A percentile compares a stretch with the other conserved stretches of the same genome.
These are phyloP conservation scores for Oxycera nigricornis DNA, from an alignment of 2,888 invertebrate genomes.

Conservation along the genomic window DNA sequence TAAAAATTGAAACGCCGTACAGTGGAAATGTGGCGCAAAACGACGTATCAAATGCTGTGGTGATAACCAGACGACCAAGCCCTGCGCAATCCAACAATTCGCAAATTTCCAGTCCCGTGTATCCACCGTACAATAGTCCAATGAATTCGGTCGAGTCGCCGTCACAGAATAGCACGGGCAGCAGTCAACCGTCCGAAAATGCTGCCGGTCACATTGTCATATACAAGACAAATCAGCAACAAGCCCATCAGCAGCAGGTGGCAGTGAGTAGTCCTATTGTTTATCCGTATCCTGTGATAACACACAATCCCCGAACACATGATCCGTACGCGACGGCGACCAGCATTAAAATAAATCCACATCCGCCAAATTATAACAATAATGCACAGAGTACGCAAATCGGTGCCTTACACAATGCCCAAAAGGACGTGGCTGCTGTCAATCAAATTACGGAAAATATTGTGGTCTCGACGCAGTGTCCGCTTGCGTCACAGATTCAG, in stretches of 20 bases:
- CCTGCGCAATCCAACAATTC: conserved; percentile 74
- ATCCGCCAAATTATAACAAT: conserved; percentile 37
- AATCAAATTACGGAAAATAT: conserved; percentile 48
- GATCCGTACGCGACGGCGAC: conserved; percentile 45
- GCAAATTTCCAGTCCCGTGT: conserved; percentile 79
- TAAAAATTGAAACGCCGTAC: conserved; percentile 37
- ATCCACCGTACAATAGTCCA: conserved; percentile 85
- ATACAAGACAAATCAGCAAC: conserved; percentile 47
- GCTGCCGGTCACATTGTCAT: conserved; percentile 52
- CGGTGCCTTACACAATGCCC: conserved; percentile 46
- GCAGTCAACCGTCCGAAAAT: conserved; percentile 38
- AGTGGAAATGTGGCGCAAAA: conserved; percentile 57
- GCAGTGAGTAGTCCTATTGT: conserved; percentile 70
- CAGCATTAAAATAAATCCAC: conserved; percentile 37
- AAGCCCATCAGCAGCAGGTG: conserved; percentile 58
- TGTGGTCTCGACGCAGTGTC: conserved; percentile 49
- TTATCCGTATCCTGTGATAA: conserved; percentile 81
- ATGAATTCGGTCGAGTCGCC: conserved; percentile 79
- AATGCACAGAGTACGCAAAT: conserved; percentile 41
- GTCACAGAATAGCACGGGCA: conserved; percentile 66
- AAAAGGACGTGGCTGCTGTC: conserved; percentile 37
- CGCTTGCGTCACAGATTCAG: conserved; percentile 61
- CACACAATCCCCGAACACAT: conserved; percentile 57
- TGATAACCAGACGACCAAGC: conserved; percentile 73
- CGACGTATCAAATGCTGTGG: conserved; percentile 64